Evolutionary conservation across 2,797 vertebrate species (phyloP).

Genomic region (Amniataba percoides): DNA sequence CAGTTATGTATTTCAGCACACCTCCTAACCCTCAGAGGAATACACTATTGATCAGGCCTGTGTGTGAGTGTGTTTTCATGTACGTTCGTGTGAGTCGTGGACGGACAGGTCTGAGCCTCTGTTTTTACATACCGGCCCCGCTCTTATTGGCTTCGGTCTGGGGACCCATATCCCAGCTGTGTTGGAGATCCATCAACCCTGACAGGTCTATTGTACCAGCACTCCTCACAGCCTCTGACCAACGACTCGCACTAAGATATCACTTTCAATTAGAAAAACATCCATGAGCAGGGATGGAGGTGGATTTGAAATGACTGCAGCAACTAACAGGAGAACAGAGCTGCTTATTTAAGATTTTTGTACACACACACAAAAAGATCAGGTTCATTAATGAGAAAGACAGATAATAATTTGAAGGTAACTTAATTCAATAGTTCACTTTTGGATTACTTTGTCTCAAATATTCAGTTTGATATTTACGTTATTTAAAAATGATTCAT

Average conservation of each 20-base stretch:
- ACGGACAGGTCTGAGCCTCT: constrained; percentile 69
- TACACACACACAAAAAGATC: neutral
- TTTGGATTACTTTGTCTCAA: constrained; percentile 6
- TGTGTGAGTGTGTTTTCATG: constrained; percentile 34
- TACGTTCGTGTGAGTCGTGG: constrained; percentile 53
- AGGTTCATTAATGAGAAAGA: neutral
- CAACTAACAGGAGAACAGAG: constrained; percentile 14
- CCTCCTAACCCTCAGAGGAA: constrained; percentile 75
- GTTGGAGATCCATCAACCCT: constrained; percentile 87
- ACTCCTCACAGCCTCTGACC: constrained; percentile 83
- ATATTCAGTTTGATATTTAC: neutral
- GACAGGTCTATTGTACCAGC: constrained; percentile 85
- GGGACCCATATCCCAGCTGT: constrained; percentile 82
- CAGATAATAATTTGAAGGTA: neutral
- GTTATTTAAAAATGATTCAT: constrained; percentile 1
- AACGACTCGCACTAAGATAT: constrained; percentile 79
- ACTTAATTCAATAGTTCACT: neutral
- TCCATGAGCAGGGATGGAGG: constrained; percentile 60
- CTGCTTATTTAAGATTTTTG: constrained; percentile 26
- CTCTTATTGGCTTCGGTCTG: constrained; percentile 83
- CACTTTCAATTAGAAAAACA: constrained; percentile 84
- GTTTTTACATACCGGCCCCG: constrained; percentile 80
- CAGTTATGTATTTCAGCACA: constrained; percentile 77
- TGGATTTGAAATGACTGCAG: constrained; percentile 59
- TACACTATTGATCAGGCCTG: constrained; percentile 80